Conservation (phyloP, 2,797 vertebrate species). For the Dendrocincla tyrannina region DNA sequence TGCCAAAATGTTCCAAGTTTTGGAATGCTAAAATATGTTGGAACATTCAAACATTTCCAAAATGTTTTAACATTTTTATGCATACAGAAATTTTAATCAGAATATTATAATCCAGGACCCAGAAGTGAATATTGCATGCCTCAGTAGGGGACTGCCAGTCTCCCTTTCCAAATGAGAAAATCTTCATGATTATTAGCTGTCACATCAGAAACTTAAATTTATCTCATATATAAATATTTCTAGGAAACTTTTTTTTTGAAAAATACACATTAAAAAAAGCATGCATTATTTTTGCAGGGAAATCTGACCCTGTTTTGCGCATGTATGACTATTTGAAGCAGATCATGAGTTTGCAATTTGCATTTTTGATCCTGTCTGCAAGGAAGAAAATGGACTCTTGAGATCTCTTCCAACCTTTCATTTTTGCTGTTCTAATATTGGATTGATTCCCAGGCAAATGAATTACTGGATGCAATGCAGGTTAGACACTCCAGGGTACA, state of each 20-base stretch:
- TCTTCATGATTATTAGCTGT: not conserved
- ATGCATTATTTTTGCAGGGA: not conserved
- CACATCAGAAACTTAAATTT: not conserved
- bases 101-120: not conserved
- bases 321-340: not conserved
- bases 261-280: not conserved
- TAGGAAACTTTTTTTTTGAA: not conserved
- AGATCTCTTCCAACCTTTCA: slow-evolving; percentile 42
- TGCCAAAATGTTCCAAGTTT: slow-evolving; percentile 6
- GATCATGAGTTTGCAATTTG: not conserved
- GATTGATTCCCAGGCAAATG: slow-evolving; percentile 48
- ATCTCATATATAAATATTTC: not conserved
- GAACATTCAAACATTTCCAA: slow-evolving; percentile 30
- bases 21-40: slow-evolving; percentile 16
- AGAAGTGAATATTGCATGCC: not conserved
- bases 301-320: not conserved
- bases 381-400: slow-evolving; percentile 25
- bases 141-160: not conserved
- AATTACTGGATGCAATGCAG: slow-evolving; percentile 25
- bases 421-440: slow-evolving; percentile 29
- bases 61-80: slow-evolving; percentile 12
- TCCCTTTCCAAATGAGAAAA: slow-evolving; percentile 3
- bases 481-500: slow-evolving; percentile 41
- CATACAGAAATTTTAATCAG: not conserved
- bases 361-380: slow-evolving; percentile 9